Percentiles rank a stretch among this genome's conserved stretches.
These are phyloP conservation scores for Autographa gamma DNA, from an alignment of 2,888 invertebrate species.

Conservation along the genomic window DNA sequence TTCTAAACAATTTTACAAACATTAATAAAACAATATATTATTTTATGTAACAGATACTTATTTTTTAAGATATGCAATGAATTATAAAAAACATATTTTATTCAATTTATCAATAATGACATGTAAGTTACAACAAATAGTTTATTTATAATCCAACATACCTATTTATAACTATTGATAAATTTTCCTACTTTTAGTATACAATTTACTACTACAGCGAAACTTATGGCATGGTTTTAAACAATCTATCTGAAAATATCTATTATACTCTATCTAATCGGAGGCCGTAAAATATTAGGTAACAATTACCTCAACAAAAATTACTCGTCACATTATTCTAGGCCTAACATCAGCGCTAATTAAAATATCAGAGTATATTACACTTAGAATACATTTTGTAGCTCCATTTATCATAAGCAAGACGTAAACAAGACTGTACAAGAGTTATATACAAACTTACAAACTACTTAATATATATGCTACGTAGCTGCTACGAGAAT, in stretches of 20 bases:
- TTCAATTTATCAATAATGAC: constrained; percentile 45
- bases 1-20: constrained; percentile 43
- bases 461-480: constrained; percentile 60
- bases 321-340: constrained; percentile 48
- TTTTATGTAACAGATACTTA: constrained; percentile 19
- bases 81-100: constrained; percentile 17
- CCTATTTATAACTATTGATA: constrained; percentile 38
- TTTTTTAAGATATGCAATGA: constrained; percentile 39
- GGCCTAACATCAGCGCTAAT: constrained; percentile 50
- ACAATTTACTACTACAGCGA: constrained; percentile 52
- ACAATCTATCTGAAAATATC: constrained; percentile 85
- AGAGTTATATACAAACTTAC: constrained; percentile 77
- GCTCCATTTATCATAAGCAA: constrained; percentile 75
- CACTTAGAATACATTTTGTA: constrained; percentile 68
- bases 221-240: constrained; percentile 65
- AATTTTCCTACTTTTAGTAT: constrained; percentile 46
- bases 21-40: constrained; percentile 34
- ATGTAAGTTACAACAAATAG: constrained; percentile 35
- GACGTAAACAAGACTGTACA: constrained; percentile 80
- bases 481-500: constrained; percentile 74
- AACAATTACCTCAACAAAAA: constrained; percentile 49
- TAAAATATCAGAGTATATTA: constrained; percentile 50
- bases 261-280: constrained; percentile 72
- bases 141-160: constrained; percentile 48
- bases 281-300: constrained; percentile 72